Percentiles rank a stretch among this genome's conserved stretches.
These are phyloP conservation scores for Xanthorhoe spadicearia DNA, from an alignment of 2,888 invertebrate species.

Conservation along the genomic window DNA sequence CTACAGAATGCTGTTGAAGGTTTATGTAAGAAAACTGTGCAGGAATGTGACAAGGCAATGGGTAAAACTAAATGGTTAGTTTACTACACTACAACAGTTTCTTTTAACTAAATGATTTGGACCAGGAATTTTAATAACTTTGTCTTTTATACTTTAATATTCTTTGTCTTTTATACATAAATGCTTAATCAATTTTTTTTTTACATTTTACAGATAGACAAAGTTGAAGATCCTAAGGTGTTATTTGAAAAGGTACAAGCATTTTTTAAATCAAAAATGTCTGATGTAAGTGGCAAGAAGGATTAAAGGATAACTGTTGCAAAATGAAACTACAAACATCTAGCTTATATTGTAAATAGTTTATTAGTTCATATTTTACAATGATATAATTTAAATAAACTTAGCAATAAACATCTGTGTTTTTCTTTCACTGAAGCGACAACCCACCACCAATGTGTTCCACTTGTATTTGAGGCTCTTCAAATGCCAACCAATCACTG, in stretches of 20 bases:
- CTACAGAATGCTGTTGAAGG: slow-evolving; percentile 64
- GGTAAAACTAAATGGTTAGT: slow-evolving; percentile 74
- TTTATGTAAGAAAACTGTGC: slow-evolving; percentile 62
- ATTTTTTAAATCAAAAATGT: slow-evolving; percentile 87
- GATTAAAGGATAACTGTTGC: slow-evolving; percentile 39
- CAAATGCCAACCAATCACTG: slow-evolving; percentile 99
- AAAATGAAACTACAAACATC: slow-evolving; percentile 36
- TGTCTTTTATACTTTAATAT: neutral
- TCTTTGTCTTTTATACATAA: neutral
- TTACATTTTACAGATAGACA: slow-evolving; percentile 87
- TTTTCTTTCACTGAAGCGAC: slow-evolving; percentile 77
- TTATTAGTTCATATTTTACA: slow-evolving; percentile 62
- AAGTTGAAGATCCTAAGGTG: slow-evolving; percentile 92
- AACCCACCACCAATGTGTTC: slow-evolving; percentile 95
- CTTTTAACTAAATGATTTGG: slow-evolving; percentile 47
- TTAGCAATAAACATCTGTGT: slow-evolving; percentile 41
- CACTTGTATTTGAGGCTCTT: slow-evolving; percentile 93
- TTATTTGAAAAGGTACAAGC: slow-evolving; percentile 89
- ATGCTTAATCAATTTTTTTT: slow-evolving; percentile 13
- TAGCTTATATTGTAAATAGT: slow-evolving; percentile 70
- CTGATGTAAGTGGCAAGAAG: slow-evolving; percentile 50
- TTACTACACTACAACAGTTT: slow-evolving; percentile 47
- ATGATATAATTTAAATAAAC: slow-evolving; percentile 52
- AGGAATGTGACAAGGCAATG: slow-evolving; percentile 64
- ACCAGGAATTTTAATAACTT: slow-evolving; percentile 60